These are phyloP conservation scores for Acleris sparsana DNA, from an alignment of 2,888 invertebrate genomes.

Conservation along the genomic window DNA sequence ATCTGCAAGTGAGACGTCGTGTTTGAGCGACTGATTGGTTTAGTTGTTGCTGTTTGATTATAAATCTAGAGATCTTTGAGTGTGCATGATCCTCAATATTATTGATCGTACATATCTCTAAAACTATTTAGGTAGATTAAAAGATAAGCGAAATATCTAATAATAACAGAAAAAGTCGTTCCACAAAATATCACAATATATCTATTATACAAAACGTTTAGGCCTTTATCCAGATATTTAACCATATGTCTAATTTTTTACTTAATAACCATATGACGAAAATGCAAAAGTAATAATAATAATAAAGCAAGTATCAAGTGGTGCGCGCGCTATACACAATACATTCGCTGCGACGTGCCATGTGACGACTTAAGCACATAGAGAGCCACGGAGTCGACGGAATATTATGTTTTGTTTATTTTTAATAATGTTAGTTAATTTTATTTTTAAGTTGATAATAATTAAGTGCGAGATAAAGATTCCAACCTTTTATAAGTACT, in stretches of 20 bases:
- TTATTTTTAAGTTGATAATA: conserved; percentile 8
- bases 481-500: no score
- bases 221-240: no score
- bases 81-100: no score
- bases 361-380: conserved; percentile 71
- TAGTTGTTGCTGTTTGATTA: not conserved
- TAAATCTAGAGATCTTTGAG: no score
- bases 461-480: no score
- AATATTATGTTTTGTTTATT: conserved; percentile 32
- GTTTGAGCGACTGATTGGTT: no score
- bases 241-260: not conserved
- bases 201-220: no score
- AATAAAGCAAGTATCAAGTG: conserved; percentile 59
- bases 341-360: conserved; percentile 75
- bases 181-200: no score
- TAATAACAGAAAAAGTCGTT: no score
- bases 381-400: conserved; percentile 51
- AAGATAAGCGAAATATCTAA: no score
- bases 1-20: not conserved
- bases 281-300: conserved; percentile 55
- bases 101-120: no score
- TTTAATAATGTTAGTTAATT: conserved; percentile 14
- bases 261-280: not conserved
- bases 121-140: no score
- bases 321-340: conserved; percentile 55